Percentiles rank a stretch among this genome's conserved stretches.
phyloP scores from a whole-genome alignment of 2,113 vertebrate genomes.

The Oreocharis arfaki region DNA sequence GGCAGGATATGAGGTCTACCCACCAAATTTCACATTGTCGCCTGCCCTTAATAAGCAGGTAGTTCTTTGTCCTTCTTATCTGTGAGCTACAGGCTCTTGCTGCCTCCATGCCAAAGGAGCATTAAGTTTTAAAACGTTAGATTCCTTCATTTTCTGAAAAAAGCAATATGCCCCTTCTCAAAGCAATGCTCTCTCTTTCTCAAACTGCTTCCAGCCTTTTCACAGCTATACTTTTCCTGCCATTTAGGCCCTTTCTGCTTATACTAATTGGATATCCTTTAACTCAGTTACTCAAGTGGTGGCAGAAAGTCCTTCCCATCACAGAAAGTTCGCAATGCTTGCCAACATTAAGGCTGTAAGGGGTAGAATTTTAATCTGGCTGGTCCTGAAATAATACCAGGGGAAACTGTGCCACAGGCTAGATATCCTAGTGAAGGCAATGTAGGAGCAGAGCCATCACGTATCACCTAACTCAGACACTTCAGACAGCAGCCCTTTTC shows the following conservation, averaged over 20 bases:
- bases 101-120: not conserved
- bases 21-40: not conserved
- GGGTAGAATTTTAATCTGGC: not conserved
- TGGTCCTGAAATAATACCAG: not conserved
- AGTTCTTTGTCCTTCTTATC: not conserved
- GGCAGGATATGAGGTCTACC: not conserved
- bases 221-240: not conserved
- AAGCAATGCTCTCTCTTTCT: not conserved
- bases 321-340: not conserved
- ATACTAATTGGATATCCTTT: not conserved
- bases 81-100: not conserved
- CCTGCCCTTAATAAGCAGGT: not conserved
- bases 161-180: not conserved
- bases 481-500: not conserved
- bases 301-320: not conserved
- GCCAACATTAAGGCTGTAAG: not conserved
- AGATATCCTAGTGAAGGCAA: not conserved
- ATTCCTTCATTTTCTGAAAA: not conserved
- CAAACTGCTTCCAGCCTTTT: not conserved
- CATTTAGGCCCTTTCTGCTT: not conserved
- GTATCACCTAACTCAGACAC: not conserved
- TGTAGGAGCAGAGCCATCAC: not conserved
- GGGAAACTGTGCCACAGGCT: not conserved
- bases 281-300: not conserved
- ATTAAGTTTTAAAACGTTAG: not conserved